Percentiles rank a stretch among this genome's conserved stretches.
phyloP scores from a whole-genome alignment of 2,113 vertebrate species.

The Plecotus auritus region DNA sequence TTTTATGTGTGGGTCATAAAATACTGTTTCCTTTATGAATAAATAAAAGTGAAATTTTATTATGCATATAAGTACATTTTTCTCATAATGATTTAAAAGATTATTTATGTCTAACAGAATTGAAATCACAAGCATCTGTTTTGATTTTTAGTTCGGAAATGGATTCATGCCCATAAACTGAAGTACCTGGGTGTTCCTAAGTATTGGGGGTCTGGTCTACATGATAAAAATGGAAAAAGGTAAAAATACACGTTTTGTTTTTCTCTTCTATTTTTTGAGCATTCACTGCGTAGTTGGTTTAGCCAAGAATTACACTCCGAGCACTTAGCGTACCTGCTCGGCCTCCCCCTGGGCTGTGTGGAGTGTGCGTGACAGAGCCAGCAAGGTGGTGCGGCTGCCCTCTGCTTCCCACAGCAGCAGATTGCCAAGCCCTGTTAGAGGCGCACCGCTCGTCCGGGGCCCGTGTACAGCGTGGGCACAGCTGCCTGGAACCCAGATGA shows the following conservation, averaged over 20 bases:
- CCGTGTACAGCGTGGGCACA: not conserved
- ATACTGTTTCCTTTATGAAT: not conserved
- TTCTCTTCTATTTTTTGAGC: not conserved
- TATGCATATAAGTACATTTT: not conserved
- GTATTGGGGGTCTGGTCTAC: slow-evolving; percentile 96
- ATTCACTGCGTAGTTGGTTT: not conserved
- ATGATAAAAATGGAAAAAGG: slow-evolving; percentile 91
- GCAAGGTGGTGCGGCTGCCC: not conserved
- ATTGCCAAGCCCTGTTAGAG: rapidly evolving
- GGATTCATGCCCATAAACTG: slow-evolving; percentile 89
- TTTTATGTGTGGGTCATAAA: not conserved
- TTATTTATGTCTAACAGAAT: not conserved
- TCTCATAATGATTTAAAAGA: not conserved
- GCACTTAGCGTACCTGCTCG: not conserved
- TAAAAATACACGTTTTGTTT: slow-evolving; percentile 73
- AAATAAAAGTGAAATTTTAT: slow-evolving; percentile 22
- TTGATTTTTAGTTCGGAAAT: slow-evolving; percentile 89
- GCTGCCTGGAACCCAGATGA: not conserved
- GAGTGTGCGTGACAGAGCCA: not conserved
- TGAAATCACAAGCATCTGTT: slow-evolving; percentile 56
- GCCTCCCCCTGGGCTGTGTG: not conserved
- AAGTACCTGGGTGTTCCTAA: slow-evolving; percentile 93
- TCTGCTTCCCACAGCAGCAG: not conserved
- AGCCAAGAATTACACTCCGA: not conserved
- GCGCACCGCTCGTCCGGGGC: not conserved